These are phyloP conservation scores for Panagrolaimus sp. DNA, from an alignment of 1,140 invertebrate species.

Conservation along the genomic window DNA sequence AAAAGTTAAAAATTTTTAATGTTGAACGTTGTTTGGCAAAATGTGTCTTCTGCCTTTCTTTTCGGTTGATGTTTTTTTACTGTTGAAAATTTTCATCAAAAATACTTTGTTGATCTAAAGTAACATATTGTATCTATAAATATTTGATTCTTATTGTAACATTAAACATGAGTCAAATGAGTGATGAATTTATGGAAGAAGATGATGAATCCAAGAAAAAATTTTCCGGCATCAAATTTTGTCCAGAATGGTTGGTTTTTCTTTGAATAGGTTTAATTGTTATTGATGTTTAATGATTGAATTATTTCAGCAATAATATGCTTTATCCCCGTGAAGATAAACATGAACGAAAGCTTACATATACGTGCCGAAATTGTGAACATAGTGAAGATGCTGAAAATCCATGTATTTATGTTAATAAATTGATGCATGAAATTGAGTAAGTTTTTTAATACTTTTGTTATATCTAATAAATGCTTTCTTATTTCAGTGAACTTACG, in stretches of 20 bases:
- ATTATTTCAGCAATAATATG: slow-evolving; percentile 85
- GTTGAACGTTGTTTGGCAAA: too few relatives aligned
- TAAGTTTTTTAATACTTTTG: slow-evolving; percentile 64
- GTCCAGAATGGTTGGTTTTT: slow-evolving; percentile 75
- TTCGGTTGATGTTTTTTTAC: too few relatives aligned
- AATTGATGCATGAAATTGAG: slow-evolving; percentile 99
- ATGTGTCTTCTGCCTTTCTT: too few relatives aligned
- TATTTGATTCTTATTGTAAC: too few relatives aligned
- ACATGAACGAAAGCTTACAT: slow-evolving; percentile 86
- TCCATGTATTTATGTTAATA: slow-evolving; percentile 98
- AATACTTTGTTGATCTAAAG: too few relatives aligned
- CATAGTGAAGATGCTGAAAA: slow-evolving; percentile 92
- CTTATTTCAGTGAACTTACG: slow-evolving; percentile 77
- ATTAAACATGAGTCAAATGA: too few relatives aligned
- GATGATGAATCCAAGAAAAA: slow-evolving; percentile 69
- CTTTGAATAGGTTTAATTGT: background rate
- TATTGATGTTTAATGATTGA: too few relatives aligned
- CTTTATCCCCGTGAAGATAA: slow-evolving; percentile 98
- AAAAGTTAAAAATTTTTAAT: too few relatives aligned
- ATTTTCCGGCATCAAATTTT: slow-evolving; percentile 78
- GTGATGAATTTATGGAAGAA: slow-evolving; percentile 6
- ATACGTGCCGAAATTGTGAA: slow-evolving; percentile 94
- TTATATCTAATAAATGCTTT: slow-evolving; percentile 13
- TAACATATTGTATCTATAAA: too few relatives aligned
- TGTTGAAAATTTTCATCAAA: too few relatives aligned